These are phyloP conservation scores for Sphyrna mokarran DNA, from an alignment of 2,113 vertebrate species.

Conservation along the genomic window DNA sequence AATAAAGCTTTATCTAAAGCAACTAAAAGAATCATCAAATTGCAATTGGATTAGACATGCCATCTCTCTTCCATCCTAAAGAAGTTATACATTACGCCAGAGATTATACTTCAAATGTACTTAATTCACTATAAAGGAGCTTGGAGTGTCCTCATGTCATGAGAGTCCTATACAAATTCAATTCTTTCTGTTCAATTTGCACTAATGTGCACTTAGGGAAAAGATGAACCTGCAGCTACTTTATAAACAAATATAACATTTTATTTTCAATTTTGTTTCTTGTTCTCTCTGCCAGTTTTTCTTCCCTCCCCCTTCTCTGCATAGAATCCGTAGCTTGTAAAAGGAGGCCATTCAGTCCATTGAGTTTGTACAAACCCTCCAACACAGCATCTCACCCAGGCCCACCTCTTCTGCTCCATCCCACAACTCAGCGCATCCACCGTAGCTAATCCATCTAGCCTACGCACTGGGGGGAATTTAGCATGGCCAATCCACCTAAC, in stretches of 20 bases:
- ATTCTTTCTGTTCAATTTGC: too few relatives aligned
- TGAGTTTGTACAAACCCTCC: too few relatives aligned
- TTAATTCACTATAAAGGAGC: background rate
- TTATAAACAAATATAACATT: background rate
- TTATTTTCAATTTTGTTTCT: background rate
- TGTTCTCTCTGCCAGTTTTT: background rate
- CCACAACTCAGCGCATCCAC: too few relatives aligned
- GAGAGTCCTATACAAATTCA: too few relatives aligned
- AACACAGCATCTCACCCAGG: too few relatives aligned
- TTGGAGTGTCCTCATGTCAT: background rate
- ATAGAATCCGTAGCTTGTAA: too few relatives aligned
- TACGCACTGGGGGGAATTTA: too few relatives aligned
- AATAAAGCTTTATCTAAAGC: background rate
- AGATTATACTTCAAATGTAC: background rate
- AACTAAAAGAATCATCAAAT: background rate
- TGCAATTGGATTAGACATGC: background rate
- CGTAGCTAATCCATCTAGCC: too few relatives aligned
- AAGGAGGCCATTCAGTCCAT: too few relatives aligned
- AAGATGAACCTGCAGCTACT: background rate
- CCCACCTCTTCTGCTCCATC: too few relatives aligned
- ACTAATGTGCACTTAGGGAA: background rate
- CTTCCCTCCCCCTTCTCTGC: background rate
- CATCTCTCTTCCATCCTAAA: background rate
- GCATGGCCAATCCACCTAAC: too few relatives aligned
- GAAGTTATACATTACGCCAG: background rate